phyloP scores from a whole-genome alignment of 2,113 vertebrate genomes.

The Enhydra lutris region DNA sequence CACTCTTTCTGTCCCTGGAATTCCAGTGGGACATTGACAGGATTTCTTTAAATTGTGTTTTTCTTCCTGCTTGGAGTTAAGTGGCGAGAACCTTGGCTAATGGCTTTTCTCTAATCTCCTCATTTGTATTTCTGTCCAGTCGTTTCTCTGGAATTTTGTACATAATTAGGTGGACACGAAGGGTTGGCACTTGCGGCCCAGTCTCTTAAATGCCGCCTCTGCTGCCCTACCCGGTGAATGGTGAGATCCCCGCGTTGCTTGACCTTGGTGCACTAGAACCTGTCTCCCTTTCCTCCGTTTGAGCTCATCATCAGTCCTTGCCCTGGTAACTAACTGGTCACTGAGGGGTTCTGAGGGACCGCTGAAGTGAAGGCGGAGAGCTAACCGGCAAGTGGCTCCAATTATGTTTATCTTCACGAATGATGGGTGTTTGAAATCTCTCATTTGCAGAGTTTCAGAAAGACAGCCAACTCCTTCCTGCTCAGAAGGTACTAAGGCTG shows the following conservation, averaged over 20 bases:
- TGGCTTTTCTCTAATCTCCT: constrained; percentile 50
- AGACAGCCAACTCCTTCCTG: constrained; percentile 42
- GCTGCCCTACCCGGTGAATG: background rate
- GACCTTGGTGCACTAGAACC: background rate
- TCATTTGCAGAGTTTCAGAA: constrained; percentile 38
- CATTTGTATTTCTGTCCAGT: constrained; percentile 56
- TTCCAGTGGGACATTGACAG: constrained; percentile 30
- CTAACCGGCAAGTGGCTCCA: constrained; percentile 7
- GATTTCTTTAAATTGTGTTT: constrained; percentile 44
- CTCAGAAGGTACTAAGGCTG: background rate
- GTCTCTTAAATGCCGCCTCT: background rate
- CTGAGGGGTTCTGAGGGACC: background rate
- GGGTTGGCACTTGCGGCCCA: background rate
- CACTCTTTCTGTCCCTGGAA: constrained; percentile 42
- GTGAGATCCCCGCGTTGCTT: background rate
- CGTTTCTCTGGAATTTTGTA: background rate
- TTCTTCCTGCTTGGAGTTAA: constrained; percentile 31
- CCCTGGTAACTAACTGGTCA: background rate
- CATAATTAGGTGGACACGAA: constrained; percentile 3
- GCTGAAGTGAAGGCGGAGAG: background rate
- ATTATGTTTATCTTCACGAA: constrained; percentile 10
- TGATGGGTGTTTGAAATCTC: constrained; percentile 35
- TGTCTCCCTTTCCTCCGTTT: background rate
- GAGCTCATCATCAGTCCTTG: background rate
- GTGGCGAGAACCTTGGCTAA: constrained; percentile 14